Conservation (phyloP, 2,888 invertebrate genomes). For the Chydorus sphaericus region DNA sequence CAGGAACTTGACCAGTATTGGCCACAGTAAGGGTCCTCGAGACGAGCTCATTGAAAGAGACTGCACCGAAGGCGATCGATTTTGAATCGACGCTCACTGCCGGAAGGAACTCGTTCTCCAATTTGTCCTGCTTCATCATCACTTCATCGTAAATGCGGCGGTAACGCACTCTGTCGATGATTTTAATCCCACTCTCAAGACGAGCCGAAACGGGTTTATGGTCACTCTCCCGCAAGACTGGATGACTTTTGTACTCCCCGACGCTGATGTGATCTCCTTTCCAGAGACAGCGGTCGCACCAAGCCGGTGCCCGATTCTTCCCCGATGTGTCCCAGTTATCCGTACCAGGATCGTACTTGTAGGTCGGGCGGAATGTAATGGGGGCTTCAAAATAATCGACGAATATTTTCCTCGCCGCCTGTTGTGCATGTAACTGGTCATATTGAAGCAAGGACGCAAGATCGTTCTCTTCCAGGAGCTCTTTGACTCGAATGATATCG, state of each 20-base stretch:
- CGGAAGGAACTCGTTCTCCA: slow-evolving; percentile 93
- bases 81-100: slow-evolving; percentile 80
- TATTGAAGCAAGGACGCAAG: slow-evolving; percentile 48
- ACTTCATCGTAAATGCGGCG: slow-evolving; percentile 88
- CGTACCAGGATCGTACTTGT: slow-evolving; percentile 91
- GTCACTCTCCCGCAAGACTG: slow-evolving; percentile 74
- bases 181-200: slow-evolving; percentile 61
- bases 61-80: slow-evolving; percentile 65
- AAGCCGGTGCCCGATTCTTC: slow-evolving; percentile 88
- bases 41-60: slow-evolving; percentile 71
- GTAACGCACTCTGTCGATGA: slow-evolving; percentile 69
- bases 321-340: slow-evolving; percentile 94
- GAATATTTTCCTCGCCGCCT: slow-evolving; percentile 54
- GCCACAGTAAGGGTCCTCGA: slow-evolving; percentile 70
- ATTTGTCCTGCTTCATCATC: slow-evolving; percentile 84
- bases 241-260: slow-evolving; percentile 65
- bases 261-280: slow-evolving; percentile 66
- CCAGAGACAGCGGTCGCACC: slow-evolving; percentile 95
- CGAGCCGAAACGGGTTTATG: slow-evolving; percentile 92
- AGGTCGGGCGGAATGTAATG: slow-evolving; percentile 84
- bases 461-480: slow-evolving; percentile 41
- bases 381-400: slow-evolving; percentile 70
- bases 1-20: slow-evolving; percentile 81
- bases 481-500: slow-evolving; percentile 55
- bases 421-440: slow-evolving; percentile 76